Conservation (phyloP, 2,888 invertebrate genomes). For the Dicyrtoma fusca region DNA sequence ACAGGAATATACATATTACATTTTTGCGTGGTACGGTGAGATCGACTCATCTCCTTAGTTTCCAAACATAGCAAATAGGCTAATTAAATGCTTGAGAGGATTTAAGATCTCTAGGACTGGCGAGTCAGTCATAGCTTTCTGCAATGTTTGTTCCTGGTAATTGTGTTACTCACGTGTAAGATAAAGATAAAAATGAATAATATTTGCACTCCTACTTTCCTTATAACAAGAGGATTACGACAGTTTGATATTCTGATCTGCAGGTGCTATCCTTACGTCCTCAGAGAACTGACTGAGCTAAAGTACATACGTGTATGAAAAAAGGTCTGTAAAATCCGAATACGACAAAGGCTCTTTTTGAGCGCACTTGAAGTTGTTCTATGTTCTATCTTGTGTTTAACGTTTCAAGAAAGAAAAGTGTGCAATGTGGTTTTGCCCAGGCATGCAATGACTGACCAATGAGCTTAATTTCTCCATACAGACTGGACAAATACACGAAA, state of each 20-base stretch:
- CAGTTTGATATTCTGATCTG: too few species aligned
- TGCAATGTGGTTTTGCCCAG: conserved; percentile 12
- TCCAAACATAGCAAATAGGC: conserved; percentile 7
- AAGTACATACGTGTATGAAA: too few species aligned
- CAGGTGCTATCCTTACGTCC: too few species aligned
- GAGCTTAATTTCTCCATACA: conserved; percentile 30
- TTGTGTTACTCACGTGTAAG: neutral
- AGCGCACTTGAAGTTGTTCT: too few species aligned
- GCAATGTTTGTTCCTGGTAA: conserved; percentile 17
- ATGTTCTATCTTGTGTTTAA: too few species aligned
- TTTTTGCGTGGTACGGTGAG: neutral
- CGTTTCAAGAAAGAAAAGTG: neutral
- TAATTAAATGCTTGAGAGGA: conserved; percentile 23
- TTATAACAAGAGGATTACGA: too few species aligned
- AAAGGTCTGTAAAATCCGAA: too few species aligned
- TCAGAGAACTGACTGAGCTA: too few species aligned
- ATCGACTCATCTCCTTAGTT: neutral
- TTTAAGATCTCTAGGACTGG: neutral
- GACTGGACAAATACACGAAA: conserved; percentile 18
- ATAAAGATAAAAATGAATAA: neutral
- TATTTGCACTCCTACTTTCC: too few species aligned
- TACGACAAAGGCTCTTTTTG: too few species aligned
- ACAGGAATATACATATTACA: neutral
- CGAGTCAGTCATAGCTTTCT: neutral
- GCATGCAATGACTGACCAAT: conserved; percentile 24